Evolutionary conservation across 2,888 invertebrate genomes (phyloP).

Genomic region (Artemia sinica): DNA sequence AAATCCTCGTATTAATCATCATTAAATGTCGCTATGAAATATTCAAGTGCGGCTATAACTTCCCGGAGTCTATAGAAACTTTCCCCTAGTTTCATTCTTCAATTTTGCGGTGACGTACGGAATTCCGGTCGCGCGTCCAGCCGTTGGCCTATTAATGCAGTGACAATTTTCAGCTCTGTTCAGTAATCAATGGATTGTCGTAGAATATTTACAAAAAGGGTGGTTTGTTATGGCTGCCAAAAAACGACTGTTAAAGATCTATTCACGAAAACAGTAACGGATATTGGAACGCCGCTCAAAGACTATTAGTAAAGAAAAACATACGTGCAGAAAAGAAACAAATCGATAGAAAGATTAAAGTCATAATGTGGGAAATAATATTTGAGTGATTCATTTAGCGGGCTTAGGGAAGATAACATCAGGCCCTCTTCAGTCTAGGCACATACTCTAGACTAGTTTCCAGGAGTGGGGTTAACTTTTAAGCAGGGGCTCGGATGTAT

Average conservation of each 20-base stretch:
- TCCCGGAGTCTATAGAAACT: neutral
- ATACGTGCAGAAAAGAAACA: neutral
- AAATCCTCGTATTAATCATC: slow-evolving; percentile 1
- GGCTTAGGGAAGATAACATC: no score
- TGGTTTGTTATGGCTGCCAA: slow-evolving; percentile 12
- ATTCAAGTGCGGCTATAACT: neutral
- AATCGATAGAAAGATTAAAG: no score
- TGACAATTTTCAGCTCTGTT: slow-evolving; percentile 10
- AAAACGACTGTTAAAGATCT: slow-evolving; percentile 8
- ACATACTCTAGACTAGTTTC: no score
- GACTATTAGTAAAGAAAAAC: neutral
- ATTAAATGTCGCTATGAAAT: slow-evolving; percentile 10
- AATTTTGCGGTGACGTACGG: slow-evolving; percentile 8
- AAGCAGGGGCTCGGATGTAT: no score
- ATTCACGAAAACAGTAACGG: neutral
- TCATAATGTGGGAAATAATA: no score
- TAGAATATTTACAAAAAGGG: slow-evolving; percentile 13
- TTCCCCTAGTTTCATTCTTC: slow-evolving; percentile 3
- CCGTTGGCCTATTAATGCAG: neutral
- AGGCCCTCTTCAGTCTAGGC: no score
- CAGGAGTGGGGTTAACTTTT: no score
- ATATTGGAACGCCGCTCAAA: neutral
- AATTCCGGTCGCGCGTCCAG: neutral
- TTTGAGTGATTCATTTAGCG: no score
- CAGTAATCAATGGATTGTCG: slow-evolving; percentile 13